A percentile compares a stretch with the other conserved stretches of the same genome.
Evolutionary conservation across 2,888 invertebrate species (phyloP).

Genomic region (Griposia aprilina): DNA sequence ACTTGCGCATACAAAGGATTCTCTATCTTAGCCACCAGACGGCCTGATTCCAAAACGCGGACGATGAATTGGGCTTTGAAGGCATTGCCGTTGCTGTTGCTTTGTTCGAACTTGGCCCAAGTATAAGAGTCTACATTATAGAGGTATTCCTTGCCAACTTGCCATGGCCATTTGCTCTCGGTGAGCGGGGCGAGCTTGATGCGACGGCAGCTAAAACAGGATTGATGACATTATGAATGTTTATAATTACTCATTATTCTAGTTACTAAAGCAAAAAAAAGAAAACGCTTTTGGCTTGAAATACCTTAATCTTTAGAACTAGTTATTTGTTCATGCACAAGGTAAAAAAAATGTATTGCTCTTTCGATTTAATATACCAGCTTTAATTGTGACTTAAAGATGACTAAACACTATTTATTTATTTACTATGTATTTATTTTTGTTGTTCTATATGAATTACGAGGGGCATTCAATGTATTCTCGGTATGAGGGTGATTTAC

Average conservation of each 20-base stretch:
- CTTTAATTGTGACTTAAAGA: background rate
- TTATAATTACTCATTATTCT: background rate
- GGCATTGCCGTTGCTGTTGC: slow-evolving; percentile 84
- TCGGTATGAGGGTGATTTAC: too few relatives aligned
- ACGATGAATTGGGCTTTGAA: slow-evolving; percentile 90
- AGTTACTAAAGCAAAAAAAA: background rate
- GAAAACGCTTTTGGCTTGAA: background rate
- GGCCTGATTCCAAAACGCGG: slow-evolving; percentile 87
- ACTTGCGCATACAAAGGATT: slow-evolving; percentile 89
- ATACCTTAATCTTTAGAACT: background rate
- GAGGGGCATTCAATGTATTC: too few relatives aligned
- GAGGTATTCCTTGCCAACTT: slow-evolving; percentile 89
- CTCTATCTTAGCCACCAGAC: slow-evolving; percentile 85
- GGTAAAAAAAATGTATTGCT: background rate
- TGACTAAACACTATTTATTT: background rate
- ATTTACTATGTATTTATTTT: background rate
- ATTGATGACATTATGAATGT: background rate
- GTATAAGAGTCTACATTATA: slow-evolving; percentile 91
- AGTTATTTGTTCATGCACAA: background rate
- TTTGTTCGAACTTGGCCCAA: slow-evolving; percentile 89
- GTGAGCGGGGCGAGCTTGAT: slow-evolving; percentile 69
- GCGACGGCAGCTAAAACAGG: slow-evolving; percentile 79
- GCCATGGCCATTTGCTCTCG: slow-evolving; percentile 86
- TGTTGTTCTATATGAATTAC: background rate
- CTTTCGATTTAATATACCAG: background rate